phyloP scores from a whole-genome alignment of 2,113 vertebrate genomes.

The Xenus cinereus region DNA sequence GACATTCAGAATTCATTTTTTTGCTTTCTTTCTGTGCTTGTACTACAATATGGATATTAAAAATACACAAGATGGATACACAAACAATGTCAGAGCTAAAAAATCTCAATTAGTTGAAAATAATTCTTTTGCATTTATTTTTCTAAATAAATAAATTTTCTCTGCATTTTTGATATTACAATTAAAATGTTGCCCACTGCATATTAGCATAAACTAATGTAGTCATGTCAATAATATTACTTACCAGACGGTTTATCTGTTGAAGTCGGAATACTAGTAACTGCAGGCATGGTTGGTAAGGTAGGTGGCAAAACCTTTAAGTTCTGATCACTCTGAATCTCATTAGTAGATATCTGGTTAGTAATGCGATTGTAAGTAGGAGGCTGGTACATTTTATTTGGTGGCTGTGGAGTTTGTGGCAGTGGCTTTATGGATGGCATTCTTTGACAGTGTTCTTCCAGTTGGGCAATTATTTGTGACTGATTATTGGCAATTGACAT shows the following conservation, averaged over 20 bases:
- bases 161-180: not conserved
- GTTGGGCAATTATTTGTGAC: constrained; percentile 85
- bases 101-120: not conserved
- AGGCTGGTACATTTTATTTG: constrained; percentile 81
- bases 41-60: not conserved
- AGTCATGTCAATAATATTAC: constrained; percentile 35
- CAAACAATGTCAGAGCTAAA: not conserved
- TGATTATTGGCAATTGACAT: constrained; percentile 92
- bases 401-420: constrained; percentile 76
- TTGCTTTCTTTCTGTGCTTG: not conserved
- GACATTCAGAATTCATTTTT: not conserved
- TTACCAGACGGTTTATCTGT: constrained; percentile 95
- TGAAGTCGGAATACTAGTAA: constrained; percentile 87
- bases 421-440: constrained; percentile 67
- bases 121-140: not conserved
- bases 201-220: not conserved
- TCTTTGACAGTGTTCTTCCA: constrained; percentile 92
- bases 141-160: not conserved
- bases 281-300: constrained; percentile 89
- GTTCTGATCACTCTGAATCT: constrained; percentile 97
- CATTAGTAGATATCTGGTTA: constrained; percentile 93
- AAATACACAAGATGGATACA: not conserved
- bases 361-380: constrained; percentile 83
- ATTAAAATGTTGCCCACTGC: not conserved
- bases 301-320: constrained; percentile 84